Evolutionary conservation across 2,113 vertebrate species (phyloP).

Genomic region (Cygnus buccinator): DNA sequence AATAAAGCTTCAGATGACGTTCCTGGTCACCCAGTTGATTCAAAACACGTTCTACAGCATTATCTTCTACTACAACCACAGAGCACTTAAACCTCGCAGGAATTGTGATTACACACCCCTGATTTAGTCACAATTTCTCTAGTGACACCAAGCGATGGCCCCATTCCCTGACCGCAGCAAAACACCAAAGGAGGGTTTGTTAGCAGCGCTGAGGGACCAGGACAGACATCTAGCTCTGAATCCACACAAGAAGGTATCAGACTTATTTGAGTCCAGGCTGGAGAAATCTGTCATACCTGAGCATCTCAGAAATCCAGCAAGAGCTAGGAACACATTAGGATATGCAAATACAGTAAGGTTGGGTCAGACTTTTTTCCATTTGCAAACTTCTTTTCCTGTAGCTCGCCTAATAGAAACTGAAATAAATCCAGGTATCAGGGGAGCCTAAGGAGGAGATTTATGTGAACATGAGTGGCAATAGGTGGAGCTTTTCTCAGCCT

Average conservation of each 20-base stretch:
- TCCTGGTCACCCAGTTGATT: not conserved
- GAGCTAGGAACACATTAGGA: not conserved
- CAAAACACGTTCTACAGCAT: not conserved
- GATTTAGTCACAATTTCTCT: not conserved
- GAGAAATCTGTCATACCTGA: not conserved
- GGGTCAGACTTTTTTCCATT: not conserved
- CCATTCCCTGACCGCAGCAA: not conserved
- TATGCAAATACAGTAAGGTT: not conserved
- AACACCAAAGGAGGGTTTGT: not conserved
- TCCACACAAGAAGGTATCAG: not conserved
- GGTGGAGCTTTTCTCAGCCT: not conserved
- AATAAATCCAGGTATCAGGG: not conserved
- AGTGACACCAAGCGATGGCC: not conserved
- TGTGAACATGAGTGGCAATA: not conserved
- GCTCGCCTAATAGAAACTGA: not conserved
- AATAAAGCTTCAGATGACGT: not conserved
- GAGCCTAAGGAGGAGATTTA: not conserved
- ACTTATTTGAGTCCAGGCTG: not conserved
- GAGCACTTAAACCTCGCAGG: not conserved
- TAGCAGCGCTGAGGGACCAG: not conserved
- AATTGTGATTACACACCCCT: rapidly evolving
- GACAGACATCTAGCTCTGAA: not conserved
- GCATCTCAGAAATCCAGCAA: not conserved
- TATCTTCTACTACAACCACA: not conserved
- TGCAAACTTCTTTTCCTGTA: not conserved